A percentile compares a stretch with the other conserved stretches of the same genome.
These are phyloP conservation scores for Aspiorhynchus laticeps DNA, from an alignment of 2,113 vertebrate genomes.

Conservation along the genomic window DNA sequence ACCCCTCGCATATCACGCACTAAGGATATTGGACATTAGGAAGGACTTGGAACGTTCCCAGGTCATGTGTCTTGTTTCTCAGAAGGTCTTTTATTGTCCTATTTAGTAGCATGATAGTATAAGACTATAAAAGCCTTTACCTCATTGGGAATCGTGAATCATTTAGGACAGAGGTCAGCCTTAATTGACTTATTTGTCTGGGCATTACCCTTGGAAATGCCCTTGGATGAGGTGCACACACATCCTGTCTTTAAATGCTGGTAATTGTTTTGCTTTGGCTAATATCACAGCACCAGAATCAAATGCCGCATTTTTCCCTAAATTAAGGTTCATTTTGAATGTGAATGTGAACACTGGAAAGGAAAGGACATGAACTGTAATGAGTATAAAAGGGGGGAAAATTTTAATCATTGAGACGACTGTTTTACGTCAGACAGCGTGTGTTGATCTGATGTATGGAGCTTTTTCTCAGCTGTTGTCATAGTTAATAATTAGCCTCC, in stretches of 20 bases:
- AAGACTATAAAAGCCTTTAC: conserved; percentile 27
- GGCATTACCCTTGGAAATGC: conserved; percentile 49
- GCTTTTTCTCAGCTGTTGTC: conserved; percentile 10
- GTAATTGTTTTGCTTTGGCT: conserved; percentile 18
- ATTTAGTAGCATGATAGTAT: conserved; percentile 39
- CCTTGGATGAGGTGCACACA: conserved; percentile 7
- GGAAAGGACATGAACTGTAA: background rate
- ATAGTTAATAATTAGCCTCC: conserved; percentile 21
- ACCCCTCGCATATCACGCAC: background rate
- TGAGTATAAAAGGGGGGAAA: background rate
- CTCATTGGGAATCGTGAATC: conserved; percentile 39
- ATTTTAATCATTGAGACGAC: background rate
- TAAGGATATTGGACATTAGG: conserved; percentile 28
- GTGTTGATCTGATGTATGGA: background rate
- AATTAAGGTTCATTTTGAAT: background rate
- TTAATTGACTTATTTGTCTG: conserved; percentile 45
- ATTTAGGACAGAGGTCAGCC: conserved; percentile 34
- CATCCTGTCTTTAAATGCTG: conserved; percentile 12
- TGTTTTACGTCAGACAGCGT: background rate
- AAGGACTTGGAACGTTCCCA: background rate
- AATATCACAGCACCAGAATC: background rate
- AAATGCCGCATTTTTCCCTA: background rate
- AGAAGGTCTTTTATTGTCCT: conserved; percentile 37
- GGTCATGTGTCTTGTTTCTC: conserved; percentile 21
- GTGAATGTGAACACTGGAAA: background rate